Conservation (phyloP, 2,113 vertebrate species). For the Meleagris gallopavo region DNA sequence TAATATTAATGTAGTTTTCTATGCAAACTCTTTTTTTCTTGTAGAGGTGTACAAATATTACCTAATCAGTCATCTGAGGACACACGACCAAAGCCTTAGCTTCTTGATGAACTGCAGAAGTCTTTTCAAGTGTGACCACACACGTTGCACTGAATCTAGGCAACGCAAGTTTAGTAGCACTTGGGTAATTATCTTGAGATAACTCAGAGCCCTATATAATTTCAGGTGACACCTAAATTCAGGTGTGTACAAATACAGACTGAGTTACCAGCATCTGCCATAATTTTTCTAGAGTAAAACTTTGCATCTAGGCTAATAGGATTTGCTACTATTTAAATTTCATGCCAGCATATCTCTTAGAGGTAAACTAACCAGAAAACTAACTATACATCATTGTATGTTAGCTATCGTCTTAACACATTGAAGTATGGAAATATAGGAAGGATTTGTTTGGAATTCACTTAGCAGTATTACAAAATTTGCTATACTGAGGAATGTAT, state of each 20-base stretch:
- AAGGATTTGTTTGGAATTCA: background rate
- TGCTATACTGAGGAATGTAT: background rate
- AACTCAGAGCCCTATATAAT: conserved; percentile 18
- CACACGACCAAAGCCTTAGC: background rate
- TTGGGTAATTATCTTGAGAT: conserved; percentile 10
- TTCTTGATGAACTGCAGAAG: conserved; percentile 30
- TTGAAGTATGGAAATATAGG: background rate
- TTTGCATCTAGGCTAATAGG: background rate
- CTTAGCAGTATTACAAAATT: background rate
- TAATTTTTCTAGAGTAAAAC: background rate
- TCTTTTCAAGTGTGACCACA: background rate
- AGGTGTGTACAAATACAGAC: background rate
- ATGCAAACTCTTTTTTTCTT: background rate
- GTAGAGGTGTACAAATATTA: background rate
- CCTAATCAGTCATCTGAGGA: background rate
- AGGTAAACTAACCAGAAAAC: background rate
- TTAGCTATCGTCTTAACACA: background rate
- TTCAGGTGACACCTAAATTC: background rate
- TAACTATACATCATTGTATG: background rate
- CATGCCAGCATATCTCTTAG: background rate
- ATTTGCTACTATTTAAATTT: background rate
- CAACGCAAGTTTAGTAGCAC: background rate
- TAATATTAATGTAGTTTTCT: background rate
- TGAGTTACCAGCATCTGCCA: background rate
- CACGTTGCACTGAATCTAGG: background rate